Evolutionary conservation across 2,113 vertebrate species (phyloP).

Genomic region (Oncorhynchus tshawytscha): DNA sequence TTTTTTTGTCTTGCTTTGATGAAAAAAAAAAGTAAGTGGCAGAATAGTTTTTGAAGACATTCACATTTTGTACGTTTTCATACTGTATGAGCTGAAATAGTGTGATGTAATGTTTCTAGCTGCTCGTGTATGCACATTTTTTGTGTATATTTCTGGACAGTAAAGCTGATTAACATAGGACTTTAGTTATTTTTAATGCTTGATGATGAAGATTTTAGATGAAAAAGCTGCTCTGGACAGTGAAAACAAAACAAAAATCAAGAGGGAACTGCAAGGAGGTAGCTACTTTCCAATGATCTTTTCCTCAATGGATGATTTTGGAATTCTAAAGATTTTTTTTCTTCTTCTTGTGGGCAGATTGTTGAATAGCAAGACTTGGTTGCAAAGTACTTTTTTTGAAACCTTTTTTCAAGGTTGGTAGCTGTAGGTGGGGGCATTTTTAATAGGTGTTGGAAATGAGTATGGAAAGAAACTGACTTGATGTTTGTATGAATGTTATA

Average conservation of each 20-base stretch:
- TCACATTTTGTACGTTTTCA: constrained; percentile 99
- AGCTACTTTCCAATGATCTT: constrained; percentile 78
- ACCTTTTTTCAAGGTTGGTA: constrained; percentile 83
- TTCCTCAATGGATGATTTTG: constrained; percentile 84
- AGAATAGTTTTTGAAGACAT: constrained; percentile 96
- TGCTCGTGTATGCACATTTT: constrained; percentile 97
- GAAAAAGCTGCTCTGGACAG: constrained; percentile 84
- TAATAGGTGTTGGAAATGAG: constrained; percentile 84
- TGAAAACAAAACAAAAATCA: constrained; percentile 49
- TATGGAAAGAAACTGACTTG: constrained; percentile 83
- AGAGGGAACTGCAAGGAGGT: constrained; percentile 69
- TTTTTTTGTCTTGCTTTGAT: constrained; percentile 89
- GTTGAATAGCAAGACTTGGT: constrained; percentile 90
- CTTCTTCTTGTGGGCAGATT: constrained; percentile 83
- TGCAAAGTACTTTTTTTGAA: constrained; percentile 87
- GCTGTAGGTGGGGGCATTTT: constrained; percentile 88
- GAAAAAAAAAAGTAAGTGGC: constrained; percentile 85
- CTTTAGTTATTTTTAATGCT: constrained; percentile 91
- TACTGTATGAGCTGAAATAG: constrained; percentile 92
- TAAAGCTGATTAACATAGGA: constrained; percentile 86
- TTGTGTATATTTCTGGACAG: constrained; percentile 97
- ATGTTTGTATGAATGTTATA: constrained; percentile 88
- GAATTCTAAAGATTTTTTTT: constrained; percentile 80
- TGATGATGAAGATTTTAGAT: constrained; percentile 87
- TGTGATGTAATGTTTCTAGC: constrained; percentile 96